Evolutionary conservation across 2,113 vertebrate species (phyloP), one percentile per base, ranked within the genome.

Genomic region (Mesembrinibis cayennensis): DNA sequence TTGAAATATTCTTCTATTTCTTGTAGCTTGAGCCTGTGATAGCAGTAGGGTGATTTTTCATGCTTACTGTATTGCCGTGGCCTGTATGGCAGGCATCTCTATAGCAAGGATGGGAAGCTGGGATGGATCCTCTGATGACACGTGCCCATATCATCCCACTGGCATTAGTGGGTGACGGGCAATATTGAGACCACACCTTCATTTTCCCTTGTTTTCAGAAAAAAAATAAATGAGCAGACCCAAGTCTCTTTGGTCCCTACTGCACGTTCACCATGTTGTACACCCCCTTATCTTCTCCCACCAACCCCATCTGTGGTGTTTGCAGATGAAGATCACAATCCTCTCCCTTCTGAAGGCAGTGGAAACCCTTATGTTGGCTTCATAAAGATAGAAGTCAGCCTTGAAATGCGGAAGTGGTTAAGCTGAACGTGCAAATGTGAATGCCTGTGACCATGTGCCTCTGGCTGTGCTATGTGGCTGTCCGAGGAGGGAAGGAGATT

Each of bases 241-340:
- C 11, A 47, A 59, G 7, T 52, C 52, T 58, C 29, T 27, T 42
- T 22, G 29, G 42, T 65, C 62, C 32, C 42, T 89, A 2, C 10
- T 58, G 59, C 30, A 40, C 0, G 0, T 72, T 52, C 40, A 17
- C 47, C 1, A 3, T 56, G 14, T 11, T 56, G 9, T n/a, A 26
- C 50, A 32, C 10, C 23, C 16, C 4, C 1, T 50, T 71, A 23
- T 36, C 65, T 49, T 59, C 38, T 53, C 38, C 50, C 42, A 45
- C 78, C 0, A 0, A 7, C 10, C 59, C 40, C n/a, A 26, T 25
- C 80, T 74, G 47, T 11, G 3, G 50, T n/a, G 52, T 21, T 55
- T 47, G 40, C 14, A 27, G 65, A 4, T 45, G n/a, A 45, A 65
- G 32, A 30, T 67, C 27, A 44, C 49, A 19, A 10, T 65, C 40